A percentile compares a stretch with the other conserved stretches of the same genome.
These are phyloP conservation scores for Spodoptera picta DNA, from an alignment of 2,888 invertebrate genomes.

Conservation along the genomic window DNA sequence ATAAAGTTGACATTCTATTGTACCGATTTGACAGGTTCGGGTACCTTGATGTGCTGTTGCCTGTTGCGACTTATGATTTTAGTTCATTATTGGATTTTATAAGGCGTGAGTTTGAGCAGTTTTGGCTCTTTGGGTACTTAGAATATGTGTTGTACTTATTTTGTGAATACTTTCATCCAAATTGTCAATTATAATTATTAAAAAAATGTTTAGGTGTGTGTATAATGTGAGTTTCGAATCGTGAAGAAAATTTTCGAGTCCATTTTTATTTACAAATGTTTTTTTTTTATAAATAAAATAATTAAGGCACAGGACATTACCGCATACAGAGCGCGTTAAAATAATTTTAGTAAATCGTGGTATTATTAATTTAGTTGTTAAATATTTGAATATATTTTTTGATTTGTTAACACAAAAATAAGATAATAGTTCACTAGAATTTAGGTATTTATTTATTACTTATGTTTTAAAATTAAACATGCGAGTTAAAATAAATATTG, in stretches of 20 bases:
- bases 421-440: too few relatives aligned
- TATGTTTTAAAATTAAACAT: too few relatives aligned
- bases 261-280: neutral
- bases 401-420: neutral
- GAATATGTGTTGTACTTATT: constrained; percentile 26
- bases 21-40: too few relatives aligned
- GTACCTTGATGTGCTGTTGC: too few relatives aligned
- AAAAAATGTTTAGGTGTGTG: constrained; percentile 10
- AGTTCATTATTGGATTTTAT: too few relatives aligned
- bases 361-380: constrained; percentile 12
- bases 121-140: constrained; percentile 2
- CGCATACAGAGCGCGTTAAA: constrained; percentile 36
- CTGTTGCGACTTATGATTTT: too few relatives aligned
- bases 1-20: too few relatives aligned
- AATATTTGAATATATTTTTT: neutral
- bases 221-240: constrained; percentile 1
- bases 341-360: constrained; percentile 2
- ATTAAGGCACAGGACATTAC: constrained; percentile 29
- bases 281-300: neutral
- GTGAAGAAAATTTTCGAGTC: constrained; percentile 1
- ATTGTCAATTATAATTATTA: constrained; percentile 46
- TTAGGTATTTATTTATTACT: too few relatives aligned
- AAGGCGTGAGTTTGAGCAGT: neutral
- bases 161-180: constrained; percentile 26
- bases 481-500: too few relatives aligned